Conservation (phyloP, 2,113 vertebrate genomes). For the Vulpes vulpes region DNA sequence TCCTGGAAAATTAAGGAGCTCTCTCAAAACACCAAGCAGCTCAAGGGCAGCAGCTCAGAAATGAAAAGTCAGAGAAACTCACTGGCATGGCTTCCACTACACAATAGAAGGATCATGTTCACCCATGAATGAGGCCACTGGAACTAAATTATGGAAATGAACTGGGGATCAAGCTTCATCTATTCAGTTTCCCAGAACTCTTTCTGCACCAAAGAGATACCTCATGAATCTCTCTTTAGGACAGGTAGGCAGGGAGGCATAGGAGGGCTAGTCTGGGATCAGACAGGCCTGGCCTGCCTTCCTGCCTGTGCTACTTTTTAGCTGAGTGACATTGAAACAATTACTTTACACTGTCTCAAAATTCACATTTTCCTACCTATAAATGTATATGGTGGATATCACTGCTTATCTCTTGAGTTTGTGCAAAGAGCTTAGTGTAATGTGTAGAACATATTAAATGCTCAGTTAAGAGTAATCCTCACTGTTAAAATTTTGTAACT, state of each 20-base stretch:
- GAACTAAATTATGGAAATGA: background rate
- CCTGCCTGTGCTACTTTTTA: background rate
- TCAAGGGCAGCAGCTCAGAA: background rate
- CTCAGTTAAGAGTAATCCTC: background rate
- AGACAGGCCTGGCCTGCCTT: background rate
- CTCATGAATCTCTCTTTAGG: background rate
- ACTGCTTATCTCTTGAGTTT: background rate
- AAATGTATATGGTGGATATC: background rate
- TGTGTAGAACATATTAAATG: background rate
- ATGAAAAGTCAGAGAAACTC: background rate
- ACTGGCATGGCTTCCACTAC: fast-evolving
- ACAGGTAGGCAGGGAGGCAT: background rate
- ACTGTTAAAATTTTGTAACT: background rate
- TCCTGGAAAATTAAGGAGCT: background rate
- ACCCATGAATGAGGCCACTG: background rate
- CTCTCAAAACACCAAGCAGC: background rate
- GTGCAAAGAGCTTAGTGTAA: background rate
- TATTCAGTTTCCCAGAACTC: background rate
- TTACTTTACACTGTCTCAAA: background rate
- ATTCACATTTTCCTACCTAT: background rate
- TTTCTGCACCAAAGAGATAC: background rate
- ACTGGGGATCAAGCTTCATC: background rate
- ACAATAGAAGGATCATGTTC: background rate
- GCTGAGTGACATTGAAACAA: background rate
- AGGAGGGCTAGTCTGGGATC: background rate